Conservation (phyloP, 2,888 invertebrate species). For the Synanthedon vespiformis region DNA sequence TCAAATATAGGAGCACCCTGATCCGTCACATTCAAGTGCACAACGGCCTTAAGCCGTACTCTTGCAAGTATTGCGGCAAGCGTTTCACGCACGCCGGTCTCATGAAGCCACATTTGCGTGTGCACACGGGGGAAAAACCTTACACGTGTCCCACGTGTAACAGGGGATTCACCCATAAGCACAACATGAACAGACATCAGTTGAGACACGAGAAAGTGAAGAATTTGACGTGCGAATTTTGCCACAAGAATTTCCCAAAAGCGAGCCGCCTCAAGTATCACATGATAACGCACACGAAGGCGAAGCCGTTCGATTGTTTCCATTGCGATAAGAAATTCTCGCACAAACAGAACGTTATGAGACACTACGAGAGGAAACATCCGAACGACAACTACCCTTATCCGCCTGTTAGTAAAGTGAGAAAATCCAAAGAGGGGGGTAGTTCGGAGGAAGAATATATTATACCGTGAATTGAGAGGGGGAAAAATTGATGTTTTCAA, state of each 20-base stretch:
- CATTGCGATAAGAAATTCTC: constrained; percentile 40
- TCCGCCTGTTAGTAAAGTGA: not conserved
- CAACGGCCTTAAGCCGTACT: constrained; percentile 18
- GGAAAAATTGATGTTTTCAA: no score
- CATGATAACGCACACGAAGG: constrained; percentile 35
- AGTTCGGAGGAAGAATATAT: constrained; percentile 14
- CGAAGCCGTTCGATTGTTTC: constrained; percentile 36
- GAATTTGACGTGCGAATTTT: constrained; percentile 36
- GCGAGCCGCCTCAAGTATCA: constrained; percentile 45
- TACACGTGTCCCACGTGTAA: constrained; percentile 30
- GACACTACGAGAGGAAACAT: constrained; percentile 45
- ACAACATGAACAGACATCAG: constrained; percentile 41
- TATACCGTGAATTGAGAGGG: not conserved
- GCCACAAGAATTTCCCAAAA: constrained; percentile 38
- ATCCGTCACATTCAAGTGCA: constrained; percentile 34
- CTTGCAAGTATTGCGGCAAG: constrained; percentile 25
- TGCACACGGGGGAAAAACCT: constrained; percentile 35
- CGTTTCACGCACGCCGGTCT: constrained; percentile 20
- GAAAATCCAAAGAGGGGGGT: constrained; percentile 11
- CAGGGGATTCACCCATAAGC: constrained; percentile 38
- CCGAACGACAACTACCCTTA: constrained; percentile 24
- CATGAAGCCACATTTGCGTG: constrained; percentile 31
- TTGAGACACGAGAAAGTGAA: constrained; percentile 32
- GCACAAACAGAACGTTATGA: constrained; percentile 39
- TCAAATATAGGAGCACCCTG: constrained; percentile 39